Percentiles rank a stretch among this genome's conserved stretches.
phyloP scores from a whole-genome alignment of 2,113 vertebrate genomes.

The Odobenus rosmarus region DNA sequence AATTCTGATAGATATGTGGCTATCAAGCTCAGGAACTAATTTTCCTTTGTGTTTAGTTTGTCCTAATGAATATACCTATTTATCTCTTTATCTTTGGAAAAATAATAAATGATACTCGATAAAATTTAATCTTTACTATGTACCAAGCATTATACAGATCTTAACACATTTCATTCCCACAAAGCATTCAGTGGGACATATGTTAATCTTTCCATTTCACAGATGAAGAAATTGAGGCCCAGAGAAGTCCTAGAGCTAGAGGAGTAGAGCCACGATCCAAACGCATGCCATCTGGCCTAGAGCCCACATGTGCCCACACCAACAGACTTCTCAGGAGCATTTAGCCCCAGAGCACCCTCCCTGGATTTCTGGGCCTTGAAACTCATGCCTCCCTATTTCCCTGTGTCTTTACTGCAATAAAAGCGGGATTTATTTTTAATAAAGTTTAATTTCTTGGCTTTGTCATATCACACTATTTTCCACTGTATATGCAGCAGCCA shows the following conservation, averaged over 20 bases:
- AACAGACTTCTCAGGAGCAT: not conserved
- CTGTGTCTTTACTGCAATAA: not conserved
- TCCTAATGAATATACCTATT: not conserved
- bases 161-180: not conserved
- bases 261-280: not conserved
- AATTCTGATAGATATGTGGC: not conserved
- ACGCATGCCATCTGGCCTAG: not conserved
- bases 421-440: not conserved
- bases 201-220: not conserved
- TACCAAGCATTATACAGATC: not conserved
- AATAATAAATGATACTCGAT: conserved; percentile 5
- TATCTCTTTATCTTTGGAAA: not conserved
- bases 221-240: not conserved
- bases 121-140: not conserved
- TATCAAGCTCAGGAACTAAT: not conserved
- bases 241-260: not conserved
- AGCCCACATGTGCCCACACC: not conserved
- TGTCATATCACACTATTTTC: not conserved
- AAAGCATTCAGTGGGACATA: not conserved
- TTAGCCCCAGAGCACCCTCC: not conserved
- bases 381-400: not conserved
- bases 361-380: not conserved
- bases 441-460: conserved; percentile 5
- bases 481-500: not conserved
- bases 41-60: not conserved